Evolutionary conservation across 2,888 invertebrate genomes (phyloP), one percentile per base, ranked within the genome.

Genomic region (Halictus quadricinctus): DNA sequence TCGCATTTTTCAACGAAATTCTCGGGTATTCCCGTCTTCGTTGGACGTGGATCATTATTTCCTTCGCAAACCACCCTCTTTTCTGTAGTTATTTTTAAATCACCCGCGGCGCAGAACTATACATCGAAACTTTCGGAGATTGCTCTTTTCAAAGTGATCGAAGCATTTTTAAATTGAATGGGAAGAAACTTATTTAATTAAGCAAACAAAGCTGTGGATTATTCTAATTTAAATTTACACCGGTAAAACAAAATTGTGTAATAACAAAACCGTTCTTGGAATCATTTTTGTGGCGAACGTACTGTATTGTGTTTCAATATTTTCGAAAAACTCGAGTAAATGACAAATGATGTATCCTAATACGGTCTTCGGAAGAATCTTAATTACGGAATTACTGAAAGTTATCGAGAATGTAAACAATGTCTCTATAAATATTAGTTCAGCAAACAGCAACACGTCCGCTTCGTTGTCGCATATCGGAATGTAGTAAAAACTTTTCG

Each of bases 41-140:
- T 58, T 58, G 50, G 15, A 29, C 69, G 25, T 80, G 46, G 43
- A 21, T 75, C 60, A 85, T 86, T 86, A 87, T 87, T 87, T 88
- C 79, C 84, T 84, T 82, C 76, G 69, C 79, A 80, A 81, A 84
- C 81, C 83, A 89, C 85, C 83, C 88, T 89, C 88, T 87, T 87
- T 85, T 73, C 72, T 78, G 83, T 80, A 87, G 92, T 92, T 92
- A 92, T 92, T 92, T 92, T 92, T 91, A 91, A 92, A 92, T 88
- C 89, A 80, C 87, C 86, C 88, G 89, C 88, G 90, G 85, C 90
- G 90, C 87, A 88, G 87, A 91, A 89, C 64, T 83, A 54, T 43
- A 72, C 25, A 58, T 64, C 18, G 73, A 72, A 18, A 72, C 50
- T 50, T 80, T 50, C 13, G 58, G 58, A 80, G 73, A 83, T 72